Evolutionary conservation across 2,888 invertebrate species (phyloP), one percentile per base, ranked within the genome.

Genomic region (Julus scanicus): DNA sequence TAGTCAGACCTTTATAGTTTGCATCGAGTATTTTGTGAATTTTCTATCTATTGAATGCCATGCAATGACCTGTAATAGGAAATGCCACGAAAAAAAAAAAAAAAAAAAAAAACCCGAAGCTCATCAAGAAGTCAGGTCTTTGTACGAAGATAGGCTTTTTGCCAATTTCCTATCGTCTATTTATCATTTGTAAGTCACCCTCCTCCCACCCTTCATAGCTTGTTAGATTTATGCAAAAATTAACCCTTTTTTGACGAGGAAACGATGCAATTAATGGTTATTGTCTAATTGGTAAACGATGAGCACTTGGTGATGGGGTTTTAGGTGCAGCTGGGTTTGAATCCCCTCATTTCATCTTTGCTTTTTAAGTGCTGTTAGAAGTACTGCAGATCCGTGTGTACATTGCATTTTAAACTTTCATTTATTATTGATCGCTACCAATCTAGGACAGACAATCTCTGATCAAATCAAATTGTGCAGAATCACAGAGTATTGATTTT

Each of bases 381-480:
- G 57, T n/a, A 8, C 44, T 44, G 5, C 8, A 2, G 17, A 63
- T 17, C 17, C n/a, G 57, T 63, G 57, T n/a, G 57, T n/a, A 63
- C 57, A 63, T 63, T 63, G 57, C 57, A 63, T 63, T 63, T 63
- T 63, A 63, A 63, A 63, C 57, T 63, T 63, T 63, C 57, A 63
- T 63, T 63, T n/a, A 63, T 63, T 63, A 63, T 63, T 63, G 57
- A 63, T 63, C n/a, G 57, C n/a, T 63, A n/a, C n/a, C 57, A 63
- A 63, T 63, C 57, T 63, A n/a, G 57, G 57, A 15, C n/a, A 63
- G 57, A 63, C 57, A 63, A 63, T 63, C 57, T 63, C 6, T 63
- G 57, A 63, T 63, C 57, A 63, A 63, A 63, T 63, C n/a, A 63
- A 63, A 63, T 63, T 63, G 57, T 63, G 57, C 57, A 63, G 57